These are phyloP conservation scores for Loripinus fragilis DNA, from an alignment of 2,888 invertebrate species.

Conservation along the genomic window DNA sequence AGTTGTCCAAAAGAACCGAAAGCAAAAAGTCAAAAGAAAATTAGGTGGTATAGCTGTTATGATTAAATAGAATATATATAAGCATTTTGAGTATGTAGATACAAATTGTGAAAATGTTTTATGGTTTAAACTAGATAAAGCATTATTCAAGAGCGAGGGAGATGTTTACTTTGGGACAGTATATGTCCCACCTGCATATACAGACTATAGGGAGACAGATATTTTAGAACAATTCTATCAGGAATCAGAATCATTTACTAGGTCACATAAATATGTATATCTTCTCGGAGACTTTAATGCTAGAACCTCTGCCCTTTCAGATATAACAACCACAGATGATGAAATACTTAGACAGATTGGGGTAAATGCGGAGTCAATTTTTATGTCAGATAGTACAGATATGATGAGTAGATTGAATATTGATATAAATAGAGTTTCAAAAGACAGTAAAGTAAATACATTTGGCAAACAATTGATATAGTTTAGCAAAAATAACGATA, in stretches of 20 bases:
- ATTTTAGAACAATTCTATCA: background rate
- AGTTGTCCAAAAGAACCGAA: background rate
- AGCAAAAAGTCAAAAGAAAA: background rate
- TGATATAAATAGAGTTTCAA: too few species aligned
- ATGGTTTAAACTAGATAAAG: background rate
- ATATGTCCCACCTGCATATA: background rate
- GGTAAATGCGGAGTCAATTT: too few species aligned
- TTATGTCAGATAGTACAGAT: too few species aligned
- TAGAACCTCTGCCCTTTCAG: background rate
- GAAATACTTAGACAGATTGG: background rate
- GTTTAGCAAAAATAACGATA: too few species aligned
- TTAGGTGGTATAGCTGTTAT: background rate
- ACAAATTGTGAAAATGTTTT: background rate
- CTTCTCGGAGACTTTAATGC: slow-evolving; percentile 11
- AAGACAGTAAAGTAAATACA: too few species aligned
- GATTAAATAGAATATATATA: background rate
- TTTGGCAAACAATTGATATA: too few species aligned
- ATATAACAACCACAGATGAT: background rate
- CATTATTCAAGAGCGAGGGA: background rate
- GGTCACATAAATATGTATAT: background rate
- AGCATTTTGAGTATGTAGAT: background rate
- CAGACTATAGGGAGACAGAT: background rate
- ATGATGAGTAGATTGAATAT: too few species aligned
- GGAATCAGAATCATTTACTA: background rate
- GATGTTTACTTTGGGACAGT: background rate